Evolutionary conservation across 2,797 vertebrate species (phyloP).

Genomic region (Linurgus olivaceus): DNA sequence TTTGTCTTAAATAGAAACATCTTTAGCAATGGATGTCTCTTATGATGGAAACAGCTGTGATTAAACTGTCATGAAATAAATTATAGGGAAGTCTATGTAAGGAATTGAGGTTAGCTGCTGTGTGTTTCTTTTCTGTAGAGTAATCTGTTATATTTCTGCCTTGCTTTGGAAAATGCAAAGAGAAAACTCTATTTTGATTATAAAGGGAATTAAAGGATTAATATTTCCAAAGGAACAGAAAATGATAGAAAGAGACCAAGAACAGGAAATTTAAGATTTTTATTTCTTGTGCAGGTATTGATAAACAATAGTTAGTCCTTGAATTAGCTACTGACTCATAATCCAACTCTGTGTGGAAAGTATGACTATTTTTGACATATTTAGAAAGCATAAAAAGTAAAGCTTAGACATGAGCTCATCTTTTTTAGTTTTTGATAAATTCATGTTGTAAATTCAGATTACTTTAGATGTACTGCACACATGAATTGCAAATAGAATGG

Average conservation of each 20-base stretch:
- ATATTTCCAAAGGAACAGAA: not conserved
- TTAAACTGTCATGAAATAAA: not conserved
- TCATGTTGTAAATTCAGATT: not conserved
- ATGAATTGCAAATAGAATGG: not conserved
- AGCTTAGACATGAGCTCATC: not conserved
- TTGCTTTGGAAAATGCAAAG: not conserved
- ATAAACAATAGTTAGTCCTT: not conserved
- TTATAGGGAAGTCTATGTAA: not conserved
- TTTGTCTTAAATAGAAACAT: conserved; percentile 4
- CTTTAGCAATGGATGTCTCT: not conserved
- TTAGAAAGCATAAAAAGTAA: not conserved
- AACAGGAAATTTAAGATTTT: not conserved
- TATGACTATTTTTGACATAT: not conserved
- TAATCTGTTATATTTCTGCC: conserved; percentile 6
- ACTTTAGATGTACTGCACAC: not conserved
- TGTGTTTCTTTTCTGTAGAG: not conserved
- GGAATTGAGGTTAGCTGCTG: not conserved
- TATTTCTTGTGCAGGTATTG: not conserved
- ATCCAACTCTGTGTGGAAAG: not conserved
- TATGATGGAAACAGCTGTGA: not conserved
- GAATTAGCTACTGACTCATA: not conserved
- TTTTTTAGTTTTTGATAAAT: not conserved
- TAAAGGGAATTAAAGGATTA: not conserved
- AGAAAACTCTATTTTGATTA: not conserved
- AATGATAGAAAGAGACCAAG: not conserved